phyloP scores from a whole-genome alignment of 2,797 vertebrate genomes.

The Malurus leucopterus region DNA sequence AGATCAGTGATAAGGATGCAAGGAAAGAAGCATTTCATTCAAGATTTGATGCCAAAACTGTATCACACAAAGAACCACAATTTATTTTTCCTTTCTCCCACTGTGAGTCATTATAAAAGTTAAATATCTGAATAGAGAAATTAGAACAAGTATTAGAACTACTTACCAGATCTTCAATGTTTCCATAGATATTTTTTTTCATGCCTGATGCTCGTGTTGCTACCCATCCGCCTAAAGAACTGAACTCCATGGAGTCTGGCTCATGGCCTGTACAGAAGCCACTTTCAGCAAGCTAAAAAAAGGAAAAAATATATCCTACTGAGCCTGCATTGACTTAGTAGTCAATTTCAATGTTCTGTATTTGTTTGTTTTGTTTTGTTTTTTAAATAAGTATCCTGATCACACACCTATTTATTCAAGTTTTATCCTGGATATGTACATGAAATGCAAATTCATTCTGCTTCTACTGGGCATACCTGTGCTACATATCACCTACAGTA shows the following conservation, averaged over 20 bases:
- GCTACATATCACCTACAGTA: background rate
- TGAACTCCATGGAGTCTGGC: constrained; percentile 98
- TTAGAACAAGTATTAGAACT: background rate
- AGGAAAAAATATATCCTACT: constrained; percentile 9
- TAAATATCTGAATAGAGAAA: background rate
- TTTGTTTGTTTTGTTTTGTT: background rate
- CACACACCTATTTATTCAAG: background rate
- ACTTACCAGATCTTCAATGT: constrained; percentile 96
- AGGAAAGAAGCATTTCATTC: background rate
- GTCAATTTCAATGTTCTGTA: background rate
- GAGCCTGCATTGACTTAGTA: background rate
- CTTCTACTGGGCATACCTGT: background rate
- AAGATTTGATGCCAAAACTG: background rate
- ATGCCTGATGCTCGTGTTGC: constrained; percentile 97
- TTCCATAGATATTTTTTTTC: constrained; percentile 99
- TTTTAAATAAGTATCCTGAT: background rate
- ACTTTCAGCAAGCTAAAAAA: constrained; percentile 88
- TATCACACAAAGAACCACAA: background rate
- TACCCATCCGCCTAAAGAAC: constrained; percentile 96
- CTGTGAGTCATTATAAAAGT: background rate
- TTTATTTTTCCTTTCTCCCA: background rate
- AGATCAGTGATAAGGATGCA: background rate
- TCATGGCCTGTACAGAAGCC: constrained; percentile 98
- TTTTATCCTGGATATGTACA: background rate
- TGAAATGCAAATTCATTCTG: background rate